Evolutionary conservation across 2,888 invertebrate genomes (phyloP).

Genomic region (Ichneumoninae sp.): DNA sequence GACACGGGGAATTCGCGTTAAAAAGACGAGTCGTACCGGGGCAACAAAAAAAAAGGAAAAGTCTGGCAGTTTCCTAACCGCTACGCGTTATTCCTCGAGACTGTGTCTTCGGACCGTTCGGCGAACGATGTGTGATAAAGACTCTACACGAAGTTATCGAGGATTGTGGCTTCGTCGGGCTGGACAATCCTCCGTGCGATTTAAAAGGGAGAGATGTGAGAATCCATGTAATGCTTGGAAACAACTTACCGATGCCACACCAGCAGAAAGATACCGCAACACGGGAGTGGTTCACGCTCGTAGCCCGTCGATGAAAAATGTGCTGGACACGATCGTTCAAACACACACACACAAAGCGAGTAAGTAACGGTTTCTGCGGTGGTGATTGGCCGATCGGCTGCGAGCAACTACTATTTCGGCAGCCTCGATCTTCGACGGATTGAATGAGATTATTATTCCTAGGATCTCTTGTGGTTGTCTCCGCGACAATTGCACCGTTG

Average conservation of each 20-base stretch:
- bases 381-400: slow-evolving; percentile 69
- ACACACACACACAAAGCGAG: slow-evolving; percentile 65
- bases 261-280: slow-evolving; percentile 65
- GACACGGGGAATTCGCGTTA: slow-evolving; percentile 15
- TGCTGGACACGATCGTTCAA: slow-evolving; percentile 75
- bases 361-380: slow-evolving; percentile 75
- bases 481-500: background rate
- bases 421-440: slow-evolving; percentile 14
- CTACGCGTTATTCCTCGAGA: background rate
- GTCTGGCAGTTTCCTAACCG: slow-evolving; percentile 9
- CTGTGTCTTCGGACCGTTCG: background rate
- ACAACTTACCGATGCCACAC: slow-evolving; percentile 70
- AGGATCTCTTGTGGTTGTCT: background rate
- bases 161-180: background rate
- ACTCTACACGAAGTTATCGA: background rate
- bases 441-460: background rate
- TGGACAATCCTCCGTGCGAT: background rate
- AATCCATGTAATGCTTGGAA: slow-evolving; percentile 7
- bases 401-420: slow-evolving; percentile 9
- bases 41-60: background rate
- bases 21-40: background rate
- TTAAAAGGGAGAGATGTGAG: background rate
- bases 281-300: slow-evolving; percentile 77
- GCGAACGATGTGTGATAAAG: background rate
- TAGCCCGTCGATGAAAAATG: slow-evolving; percentile 76